Conservation (phyloP, 2,113 vertebrate species). For the Semnornis frantzii region DNA sequence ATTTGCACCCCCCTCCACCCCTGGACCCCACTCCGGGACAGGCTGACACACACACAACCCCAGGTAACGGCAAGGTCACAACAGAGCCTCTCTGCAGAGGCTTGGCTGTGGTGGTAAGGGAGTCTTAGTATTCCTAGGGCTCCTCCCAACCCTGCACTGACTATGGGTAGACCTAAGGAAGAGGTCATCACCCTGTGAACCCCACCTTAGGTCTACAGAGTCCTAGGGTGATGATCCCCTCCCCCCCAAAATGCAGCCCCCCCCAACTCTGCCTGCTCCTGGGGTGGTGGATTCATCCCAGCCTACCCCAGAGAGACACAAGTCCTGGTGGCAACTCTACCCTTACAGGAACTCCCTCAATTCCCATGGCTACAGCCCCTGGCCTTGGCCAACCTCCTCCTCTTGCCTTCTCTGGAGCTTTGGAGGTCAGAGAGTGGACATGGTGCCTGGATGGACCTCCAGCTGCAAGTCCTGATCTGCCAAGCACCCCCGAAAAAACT, state of each 20-base stretch:
- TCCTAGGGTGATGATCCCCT: not conserved
- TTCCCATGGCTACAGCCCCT: not conserved
- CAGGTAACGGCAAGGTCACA: not conserved
- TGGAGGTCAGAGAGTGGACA: not conserved
- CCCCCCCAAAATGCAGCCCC: not conserved
- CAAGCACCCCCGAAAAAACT: not conserved
- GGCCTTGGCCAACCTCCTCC: not conserved
- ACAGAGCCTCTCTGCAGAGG: not conserved
- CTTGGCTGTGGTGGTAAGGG: too few species aligned
- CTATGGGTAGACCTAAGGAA: too few species aligned
- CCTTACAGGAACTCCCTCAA: not conserved
- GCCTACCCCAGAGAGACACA: not conserved
- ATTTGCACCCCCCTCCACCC: too few species aligned
- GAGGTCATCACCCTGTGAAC: not conserved
- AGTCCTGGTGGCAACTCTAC: not conserved
- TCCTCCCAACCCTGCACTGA: too few species aligned
- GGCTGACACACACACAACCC: not conserved
- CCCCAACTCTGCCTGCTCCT: not conserved
- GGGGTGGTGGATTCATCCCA: not conserved
- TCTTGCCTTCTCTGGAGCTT: not conserved
- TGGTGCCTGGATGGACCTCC: not conserved
- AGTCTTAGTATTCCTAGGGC: not conserved
- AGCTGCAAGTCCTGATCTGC: not conserved
- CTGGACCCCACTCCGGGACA: not conserved
- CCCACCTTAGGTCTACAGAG: too few species aligned